Percentiles rank a stretch among this genome's conserved stretches.
phyloP scores from a whole-genome alignment of 2,888 invertebrate species.

The Apantesis nais region DNA sequence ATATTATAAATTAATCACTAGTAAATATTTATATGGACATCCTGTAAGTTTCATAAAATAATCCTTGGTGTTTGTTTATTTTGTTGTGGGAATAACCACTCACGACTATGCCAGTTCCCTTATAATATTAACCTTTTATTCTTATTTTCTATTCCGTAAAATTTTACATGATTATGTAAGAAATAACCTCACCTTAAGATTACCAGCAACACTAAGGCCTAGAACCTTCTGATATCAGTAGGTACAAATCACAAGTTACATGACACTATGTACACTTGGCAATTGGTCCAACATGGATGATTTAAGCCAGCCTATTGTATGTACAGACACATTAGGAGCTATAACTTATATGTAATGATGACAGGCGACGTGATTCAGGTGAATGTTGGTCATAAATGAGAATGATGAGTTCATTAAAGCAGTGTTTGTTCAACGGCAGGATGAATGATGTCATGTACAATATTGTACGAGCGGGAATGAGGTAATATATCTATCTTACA shows the following conservation, averaged over 20 bases:
- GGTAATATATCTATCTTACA: background rate
- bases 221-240: background rate
- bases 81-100: no score
- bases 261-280: conserved; percentile 7
- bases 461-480: background rate
- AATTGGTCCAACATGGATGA: conserved; percentile 22
- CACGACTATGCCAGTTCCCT: no score
- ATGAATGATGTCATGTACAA: background rate
- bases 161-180: no score
- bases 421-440: conserved; percentile 1
- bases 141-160: no score
- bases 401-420: conserved; percentile 29
- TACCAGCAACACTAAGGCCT: background rate
- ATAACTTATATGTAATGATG: conserved; percentile 33
- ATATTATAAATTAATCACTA: no score
- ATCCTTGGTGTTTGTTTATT: no score
- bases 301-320: conserved; percentile 33
- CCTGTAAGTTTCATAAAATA: no score
- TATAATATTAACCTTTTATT: no score
- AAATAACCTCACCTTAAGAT: background rate
- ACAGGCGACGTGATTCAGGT: conserved; percentile 36
- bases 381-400: conserved; percentile 23
- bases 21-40: no score
- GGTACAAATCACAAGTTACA: background rate
- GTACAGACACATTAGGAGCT: conserved; percentile 31